Conservation (phyloP, 2,888 invertebrate genomes). For the Apodemia mormo region DNA sequence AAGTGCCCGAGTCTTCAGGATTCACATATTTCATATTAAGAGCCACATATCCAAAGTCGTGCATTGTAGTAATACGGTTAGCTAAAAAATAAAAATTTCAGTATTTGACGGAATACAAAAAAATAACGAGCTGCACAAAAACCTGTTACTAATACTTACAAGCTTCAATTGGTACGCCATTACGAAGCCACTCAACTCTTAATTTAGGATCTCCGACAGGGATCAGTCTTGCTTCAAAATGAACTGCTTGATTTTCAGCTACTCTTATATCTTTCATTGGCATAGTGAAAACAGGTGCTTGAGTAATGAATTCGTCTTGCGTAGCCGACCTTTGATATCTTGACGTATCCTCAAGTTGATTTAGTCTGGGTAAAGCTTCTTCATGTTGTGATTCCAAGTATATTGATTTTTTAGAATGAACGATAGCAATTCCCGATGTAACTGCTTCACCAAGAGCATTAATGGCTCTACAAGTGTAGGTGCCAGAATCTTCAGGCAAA, state of each 20-base stretch:
- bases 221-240: constrained; percentile 96
- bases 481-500: constrained; percentile 97
- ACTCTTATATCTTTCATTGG: constrained; percentile 93
- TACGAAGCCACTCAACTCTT: constrained; percentile 96
- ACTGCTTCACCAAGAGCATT: constrained; percentile 96
- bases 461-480: constrained; percentile 95
- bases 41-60: constrained; percentile 98
- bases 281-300: constrained; percentile 95
- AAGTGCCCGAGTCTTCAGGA: constrained; percentile 97
- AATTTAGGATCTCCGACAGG: constrained; percentile 96
- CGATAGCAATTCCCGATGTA: constrained; percentile 92
- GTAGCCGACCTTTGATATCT: constrained; percentile 87
- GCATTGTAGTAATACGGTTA: constrained; percentile 96
- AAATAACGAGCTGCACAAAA: not conserved
- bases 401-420: constrained; percentile 92
- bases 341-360: constrained; percentile 90
- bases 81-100: constrained; percentile 67
- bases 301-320: constrained; percentile 90
- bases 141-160: constrained; percentile 79
- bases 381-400: constrained; percentile 94
- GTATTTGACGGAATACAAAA: not conserved
- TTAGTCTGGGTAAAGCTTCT: constrained; percentile 89
- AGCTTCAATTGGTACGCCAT: constrained; percentile 94
- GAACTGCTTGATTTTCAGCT: constrained; percentile 95
- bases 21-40: constrained; percentile 96